phyloP scores from a whole-genome alignment of 2,888 invertebrate species.

The Lochmaea capreae region DNA sequence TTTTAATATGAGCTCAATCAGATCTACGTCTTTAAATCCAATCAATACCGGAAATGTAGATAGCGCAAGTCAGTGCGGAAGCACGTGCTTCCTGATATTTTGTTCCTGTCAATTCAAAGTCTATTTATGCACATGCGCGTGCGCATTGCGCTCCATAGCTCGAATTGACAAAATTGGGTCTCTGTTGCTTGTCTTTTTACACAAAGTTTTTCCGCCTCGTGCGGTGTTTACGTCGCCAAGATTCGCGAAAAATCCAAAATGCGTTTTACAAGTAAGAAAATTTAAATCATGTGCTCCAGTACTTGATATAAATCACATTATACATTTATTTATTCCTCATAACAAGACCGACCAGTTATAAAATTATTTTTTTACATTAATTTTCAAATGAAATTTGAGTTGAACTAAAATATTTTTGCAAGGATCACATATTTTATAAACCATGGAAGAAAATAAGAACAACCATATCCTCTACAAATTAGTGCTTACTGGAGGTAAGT shows the following conservation, averaged over 20 bases:
- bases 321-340: constrained; percentile 49
- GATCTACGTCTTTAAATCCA: too few relatives aligned
- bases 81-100: constrained; percentile 22
- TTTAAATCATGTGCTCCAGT: constrained; percentile 57
- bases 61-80: constrained; percentile 18
- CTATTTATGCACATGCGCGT: constrained; percentile 13
- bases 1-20: too few relatives aligned
- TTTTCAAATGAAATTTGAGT: constrained; percentile 36
- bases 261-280: constrained; percentile 50
- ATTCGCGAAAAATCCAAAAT: constrained; percentile 47
- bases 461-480: constrained; percentile 82
- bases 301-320: constrained; percentile 51
- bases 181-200: constrained; percentile 24
- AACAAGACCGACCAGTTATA: constrained; percentile 23
- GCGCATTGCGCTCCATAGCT: constrained; percentile 18
- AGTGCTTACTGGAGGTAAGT: constrained; percentile 90
- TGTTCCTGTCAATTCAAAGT: constrained; percentile 11
- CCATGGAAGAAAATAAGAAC: constrained; percentile 53
- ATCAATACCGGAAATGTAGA: not conserved
- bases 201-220: constrained; percentile 49
- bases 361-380: constrained; percentile 31
- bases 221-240: constrained; percentile 49
- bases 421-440: constrained; percentile 24
- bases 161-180: constrained; percentile 25
- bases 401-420: constrained; percentile 26